Conservation (phyloP, 2,113 vertebrate species). For the Atlantisia rogersi region DNA sequence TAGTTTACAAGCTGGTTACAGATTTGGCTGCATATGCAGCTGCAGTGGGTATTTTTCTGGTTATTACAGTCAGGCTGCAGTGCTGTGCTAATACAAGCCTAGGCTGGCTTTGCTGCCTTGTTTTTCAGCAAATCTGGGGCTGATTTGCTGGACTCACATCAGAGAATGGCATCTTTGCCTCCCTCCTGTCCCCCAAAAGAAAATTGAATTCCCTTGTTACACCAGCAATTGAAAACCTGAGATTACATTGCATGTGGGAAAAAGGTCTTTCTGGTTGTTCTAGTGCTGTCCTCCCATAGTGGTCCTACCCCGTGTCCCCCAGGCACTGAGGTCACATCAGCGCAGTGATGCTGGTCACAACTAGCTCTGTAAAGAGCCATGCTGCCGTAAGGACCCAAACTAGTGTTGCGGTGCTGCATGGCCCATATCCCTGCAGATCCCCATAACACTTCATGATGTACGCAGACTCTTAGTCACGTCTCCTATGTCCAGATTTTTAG, state of each 20-base stretch:
- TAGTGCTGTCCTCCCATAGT: not conserved
- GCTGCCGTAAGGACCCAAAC: not conserved
- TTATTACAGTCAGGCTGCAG: not conserved
- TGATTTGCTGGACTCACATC: too few species aligned
- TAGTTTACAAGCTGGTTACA: not conserved
- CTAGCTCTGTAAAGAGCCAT: not conserved
- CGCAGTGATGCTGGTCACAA: not conserved
- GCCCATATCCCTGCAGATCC: not conserved
- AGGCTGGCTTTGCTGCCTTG: not conserved
- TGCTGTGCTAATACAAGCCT: not conserved
- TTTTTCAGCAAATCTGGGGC: not conserved
- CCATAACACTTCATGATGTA: fast-evolving
- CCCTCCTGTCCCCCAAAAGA: not conserved
- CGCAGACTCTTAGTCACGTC: not conserved
- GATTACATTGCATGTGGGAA: not conserved
- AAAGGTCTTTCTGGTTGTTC: not conserved
- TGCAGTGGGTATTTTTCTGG: not conserved
- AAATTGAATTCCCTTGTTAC: not conserved
- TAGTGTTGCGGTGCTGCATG: not conserved
- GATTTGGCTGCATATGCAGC: not conserved
- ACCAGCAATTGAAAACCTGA: not conserved
- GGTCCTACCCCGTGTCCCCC: not conserved
- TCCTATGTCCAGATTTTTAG: not conserved
- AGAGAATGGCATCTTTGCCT: not conserved
- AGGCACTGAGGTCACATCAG: not conserved